phyloP scores from a whole-genome alignment of 1,140 invertebrate species.

The Branchinecta lynchi region DNA sequence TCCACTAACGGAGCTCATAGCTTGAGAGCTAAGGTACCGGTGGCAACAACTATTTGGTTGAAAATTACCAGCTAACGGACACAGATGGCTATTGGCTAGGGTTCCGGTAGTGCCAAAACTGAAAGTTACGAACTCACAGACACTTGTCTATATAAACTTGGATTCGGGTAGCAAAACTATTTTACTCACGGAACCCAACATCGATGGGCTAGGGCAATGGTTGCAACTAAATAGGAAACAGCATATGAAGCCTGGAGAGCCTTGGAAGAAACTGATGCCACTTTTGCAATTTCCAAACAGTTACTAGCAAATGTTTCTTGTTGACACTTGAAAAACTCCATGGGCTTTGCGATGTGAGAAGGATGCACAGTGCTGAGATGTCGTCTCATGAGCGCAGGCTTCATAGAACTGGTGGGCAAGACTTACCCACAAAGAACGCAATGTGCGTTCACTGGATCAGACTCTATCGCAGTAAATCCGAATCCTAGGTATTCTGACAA shows the following conservation, averaged over 20 bases:
- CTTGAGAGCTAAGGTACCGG: too few relatives aligned
- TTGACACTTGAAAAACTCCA: neutral
- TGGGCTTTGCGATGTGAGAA: neutral
- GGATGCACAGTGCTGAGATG: neutral
- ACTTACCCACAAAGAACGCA: neutral
- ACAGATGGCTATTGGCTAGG: too few relatives aligned
- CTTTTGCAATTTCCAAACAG: constrained; percentile 7
- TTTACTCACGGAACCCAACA: too few relatives aligned
- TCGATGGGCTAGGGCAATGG: too few relatives aligned
- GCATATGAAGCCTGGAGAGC: constrained; percentile 6
- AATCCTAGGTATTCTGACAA: constrained; percentile 9
- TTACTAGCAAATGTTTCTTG: constrained; percentile 1
- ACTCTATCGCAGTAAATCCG: constrained; percentile 5
- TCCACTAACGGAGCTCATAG: too few relatives aligned
- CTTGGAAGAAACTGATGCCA: neutral
- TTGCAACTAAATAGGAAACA: constrained; percentile 6
- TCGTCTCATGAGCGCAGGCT: neutral
- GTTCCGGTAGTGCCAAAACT: too few relatives aligned
- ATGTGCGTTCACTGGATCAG: neutral
- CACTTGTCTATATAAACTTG: too few relatives aligned
- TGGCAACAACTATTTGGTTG: too few relatives aligned
- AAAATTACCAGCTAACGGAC: too few relatives aligned
- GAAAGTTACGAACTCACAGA: too few relatives aligned
- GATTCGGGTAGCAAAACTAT: too few relatives aligned
- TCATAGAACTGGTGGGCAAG: neutral